Base-by-base conservation (phyloP, 2,113 vertebrate species). In the Pteropus alecto region DNA sequence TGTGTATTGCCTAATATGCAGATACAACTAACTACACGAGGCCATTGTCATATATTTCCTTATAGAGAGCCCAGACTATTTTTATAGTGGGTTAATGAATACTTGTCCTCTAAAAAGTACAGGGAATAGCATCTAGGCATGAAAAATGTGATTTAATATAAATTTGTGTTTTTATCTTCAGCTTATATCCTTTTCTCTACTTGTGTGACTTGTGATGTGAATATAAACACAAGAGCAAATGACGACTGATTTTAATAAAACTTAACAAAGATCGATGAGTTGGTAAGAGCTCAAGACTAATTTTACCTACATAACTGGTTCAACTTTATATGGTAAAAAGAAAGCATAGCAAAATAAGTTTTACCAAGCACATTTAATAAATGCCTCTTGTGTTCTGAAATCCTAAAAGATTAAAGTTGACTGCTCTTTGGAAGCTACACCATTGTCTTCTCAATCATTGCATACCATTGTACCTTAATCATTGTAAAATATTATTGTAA, bases 1-100 rank as follows among this genome's bases (percentile, higher is more conserved):
- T 90, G 14, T 90, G 0, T 54, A 85, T 54, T 82, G 58, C 60
- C 76, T 95, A 94, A 94, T 35, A 77, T 9, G 24, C 18, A 96
- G 81, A 94, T 95, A 87, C 38, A 70, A 79, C 70, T 87, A 70
- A 79, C 70, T 87, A 84, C 93, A 93, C 90, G 30, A 93, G 85
- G 94, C 28, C 68, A 82, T 21, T 16, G 19, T 76, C 81, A 96
- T 83, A 28, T 10, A 68, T 56, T 95, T 97, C 81, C 18, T 38
- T 71, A 79, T 70, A 89, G 51, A 93, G 41, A 87, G 65, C 30
- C 11, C 2, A 5, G 60, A 30, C 43, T 70, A 77, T 70, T 85
- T 96, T 92, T 48, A 77, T 13, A 48, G 13, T 48, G 48, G 65
- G 12, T 51, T 15, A 48, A 51, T 78, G 46, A 73, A 33, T 13